A percentile compares a stretch with the other conserved stretches of the same genome.
Evolutionary conservation across 2,888 invertebrate genomes (phyloP).

Genomic region (Leucoma salicis): DNA sequence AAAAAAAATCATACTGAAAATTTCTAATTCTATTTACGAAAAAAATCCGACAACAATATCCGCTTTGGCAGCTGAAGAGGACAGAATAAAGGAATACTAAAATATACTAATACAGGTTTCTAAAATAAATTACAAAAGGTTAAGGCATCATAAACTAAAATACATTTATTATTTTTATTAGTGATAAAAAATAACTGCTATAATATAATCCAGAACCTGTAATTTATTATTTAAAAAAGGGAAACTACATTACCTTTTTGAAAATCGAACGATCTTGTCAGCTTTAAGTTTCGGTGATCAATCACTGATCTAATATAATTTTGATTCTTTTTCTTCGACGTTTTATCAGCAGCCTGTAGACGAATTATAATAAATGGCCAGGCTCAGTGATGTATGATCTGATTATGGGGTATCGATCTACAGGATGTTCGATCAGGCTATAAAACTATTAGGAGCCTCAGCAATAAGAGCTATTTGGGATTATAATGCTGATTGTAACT

Average conservation of each 20-base stretch:
- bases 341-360: conserved; percentile 36
- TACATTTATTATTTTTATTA: no score
- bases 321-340: conserved; percentile 21
- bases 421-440: conserved; percentile 30
- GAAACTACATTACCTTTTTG: conserved; percentile 1
- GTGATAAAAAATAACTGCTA: no score
- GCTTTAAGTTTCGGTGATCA: conserved; percentile 22
- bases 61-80: no score
- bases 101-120: no score
- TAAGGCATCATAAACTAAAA: no score
- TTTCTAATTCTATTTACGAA: no score
- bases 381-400: conserved; percentile 55
- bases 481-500: neutral
- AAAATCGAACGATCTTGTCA: conserved; percentile 8
- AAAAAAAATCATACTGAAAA: no score
- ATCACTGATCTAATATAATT: conserved; percentile 25
- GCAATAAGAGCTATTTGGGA: conserved; percentile 24
- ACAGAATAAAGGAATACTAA: no score
- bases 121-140: no score
- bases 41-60: no score
- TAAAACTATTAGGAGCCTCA: conserved; percentile 35
- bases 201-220: no score
- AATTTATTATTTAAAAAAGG: neutral
- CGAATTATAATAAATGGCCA: conserved; percentile 61
- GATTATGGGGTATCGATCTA: conserved; percentile 54